Conservation (phyloP, 2,888 invertebrate species). For the Mesochorus sp. region DNA sequence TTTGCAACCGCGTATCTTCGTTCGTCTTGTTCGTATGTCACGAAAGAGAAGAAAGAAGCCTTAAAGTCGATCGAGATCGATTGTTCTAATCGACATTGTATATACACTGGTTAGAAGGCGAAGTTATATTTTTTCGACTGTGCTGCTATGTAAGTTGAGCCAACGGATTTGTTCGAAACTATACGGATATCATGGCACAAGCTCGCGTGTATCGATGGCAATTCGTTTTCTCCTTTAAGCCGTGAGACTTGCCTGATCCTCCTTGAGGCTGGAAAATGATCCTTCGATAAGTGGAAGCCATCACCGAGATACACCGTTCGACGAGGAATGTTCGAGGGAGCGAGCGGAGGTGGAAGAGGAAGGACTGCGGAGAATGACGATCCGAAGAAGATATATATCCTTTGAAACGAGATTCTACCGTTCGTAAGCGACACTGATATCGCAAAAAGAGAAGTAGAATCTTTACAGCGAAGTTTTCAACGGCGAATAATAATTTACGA, state of each 20-base stretch:
- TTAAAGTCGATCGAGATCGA: background rate
- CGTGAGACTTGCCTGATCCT: conserved; percentile 68
- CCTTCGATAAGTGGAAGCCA: conserved; percentile 78
- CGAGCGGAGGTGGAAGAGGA: background rate
- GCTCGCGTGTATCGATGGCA: conserved; percentile 74
- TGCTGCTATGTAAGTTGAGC: conserved; percentile 18
- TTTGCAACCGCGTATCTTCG: background rate
- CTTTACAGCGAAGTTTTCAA: background rate
- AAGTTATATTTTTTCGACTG: background rate
- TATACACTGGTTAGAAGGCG: no score
- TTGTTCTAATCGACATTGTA: no score
- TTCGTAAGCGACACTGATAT: conserved; percentile 21
- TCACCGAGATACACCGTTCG: conserved; percentile 59
- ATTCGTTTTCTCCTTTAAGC: conserved; percentile 78
- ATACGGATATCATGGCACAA: conserved; percentile 54
- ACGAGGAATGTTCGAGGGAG: conserved; percentile 20
- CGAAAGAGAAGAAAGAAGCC: background rate
- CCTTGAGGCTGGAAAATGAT: conserved; percentile 76
- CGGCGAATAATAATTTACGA: conserved; percentile 44
- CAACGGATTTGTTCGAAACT: conserved; percentile 67
- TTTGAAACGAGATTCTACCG: conserved; percentile 36
- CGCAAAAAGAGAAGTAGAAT: conserved; percentile 11
- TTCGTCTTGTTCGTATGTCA: background rate
- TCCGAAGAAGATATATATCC: conserved; percentile 31
- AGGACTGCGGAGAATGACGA: background rate